A percentile compares a stretch with the other conserved stretches of the same genome.
Evolutionary conservation across 1,140 invertebrate genomes (phyloP).

Genomic region (Monomorium pharaonis): DNA sequence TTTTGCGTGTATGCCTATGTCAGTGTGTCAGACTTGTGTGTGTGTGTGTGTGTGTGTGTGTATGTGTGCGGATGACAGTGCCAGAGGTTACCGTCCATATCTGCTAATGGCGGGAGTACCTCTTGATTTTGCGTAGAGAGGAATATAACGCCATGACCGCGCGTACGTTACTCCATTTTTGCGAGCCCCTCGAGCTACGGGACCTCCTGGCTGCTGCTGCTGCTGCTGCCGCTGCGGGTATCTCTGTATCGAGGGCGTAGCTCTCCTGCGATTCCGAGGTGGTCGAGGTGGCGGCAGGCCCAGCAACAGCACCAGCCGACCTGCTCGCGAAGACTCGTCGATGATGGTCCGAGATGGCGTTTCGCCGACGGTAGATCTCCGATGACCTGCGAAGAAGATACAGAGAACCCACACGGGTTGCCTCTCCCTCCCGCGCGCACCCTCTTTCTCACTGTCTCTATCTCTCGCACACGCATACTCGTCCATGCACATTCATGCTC

Average conservation of each 20-base stretch:
- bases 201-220: conserved; percentile 75
- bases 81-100: conserved; percentile 72
- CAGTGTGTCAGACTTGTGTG: not conserved
- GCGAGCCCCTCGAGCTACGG: conserved; percentile 87
- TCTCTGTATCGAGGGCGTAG: conserved; percentile 74
- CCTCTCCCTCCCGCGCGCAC: conserved; percentile 47
- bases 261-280: conserved; percentile 81
- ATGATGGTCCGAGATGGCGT: conserved; percentile 65
- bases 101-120: conserved; percentile 85
- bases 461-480: not conserved
- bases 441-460: not conserved
- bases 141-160: conserved; percentile 95
- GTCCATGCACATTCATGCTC: not conserved
- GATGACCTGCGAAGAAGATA: conserved; percentile 82
- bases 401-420: conserved; percentile 70
- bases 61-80: conserved; percentile 43
- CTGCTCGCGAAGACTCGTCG: conserved; percentile 61
- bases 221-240: too few species aligned
- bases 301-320: conserved; percentile 6
- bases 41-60: not conserved
- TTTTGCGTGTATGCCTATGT: not conserved
- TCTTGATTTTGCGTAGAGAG: conserved; percentile 94
- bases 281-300: conserved; percentile 69
- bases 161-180: conserved; percentile 93
- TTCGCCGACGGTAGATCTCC: conserved; percentile 71